A percentile compares a stretch with the other conserved stretches of the same genome.
These are phyloP conservation scores for Heliconius nattereri DNA, from an alignment of 1,140 invertebrate genomes.

Conservation along the genomic window DNA sequence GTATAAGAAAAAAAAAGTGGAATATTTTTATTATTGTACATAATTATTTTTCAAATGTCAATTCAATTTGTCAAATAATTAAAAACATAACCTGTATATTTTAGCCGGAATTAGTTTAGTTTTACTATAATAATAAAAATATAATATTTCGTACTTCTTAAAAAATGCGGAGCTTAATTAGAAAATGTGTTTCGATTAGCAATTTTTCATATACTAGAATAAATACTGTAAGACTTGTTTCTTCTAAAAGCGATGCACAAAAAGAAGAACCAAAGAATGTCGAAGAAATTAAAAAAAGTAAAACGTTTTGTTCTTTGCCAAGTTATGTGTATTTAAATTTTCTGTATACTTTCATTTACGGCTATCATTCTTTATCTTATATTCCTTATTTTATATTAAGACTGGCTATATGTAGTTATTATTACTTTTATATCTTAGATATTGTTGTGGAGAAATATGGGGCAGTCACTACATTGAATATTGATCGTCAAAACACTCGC, in stretches of 20 bases:
- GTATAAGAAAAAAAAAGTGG: no score
- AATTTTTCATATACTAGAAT: slow-evolving; percentile 44
- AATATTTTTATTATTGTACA: no score
- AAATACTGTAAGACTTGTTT: slow-evolving; percentile 47
- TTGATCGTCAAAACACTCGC: slow-evolving; percentile 90
- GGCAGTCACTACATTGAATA: slow-evolving; percentile 88
- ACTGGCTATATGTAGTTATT: background rate
- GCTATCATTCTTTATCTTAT: background rate
- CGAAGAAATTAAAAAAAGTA: slow-evolving; percentile 64
- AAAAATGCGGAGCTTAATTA: slow-evolving; percentile 58
- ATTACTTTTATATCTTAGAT: slow-evolving; percentile 50
- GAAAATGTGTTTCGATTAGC: slow-evolving; percentile 41
- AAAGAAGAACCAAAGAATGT: slow-evolving; percentile 47
- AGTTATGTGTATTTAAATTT: background rate
- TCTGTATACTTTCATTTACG: background rate
- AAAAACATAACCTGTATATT: slow-evolving; percentile 21
- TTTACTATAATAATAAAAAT: background rate
- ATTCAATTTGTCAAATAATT: slow-evolving; percentile 6
- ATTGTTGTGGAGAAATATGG: slow-evolving; percentile 84
- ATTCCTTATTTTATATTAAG: background rate
- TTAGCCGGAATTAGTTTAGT: background rate
- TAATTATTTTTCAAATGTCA: no score
- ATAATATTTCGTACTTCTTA: background rate
- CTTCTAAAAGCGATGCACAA: slow-evolving; percentile 52
- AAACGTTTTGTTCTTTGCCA: slow-evolving; percentile 35